Evolutionary conservation across 2,888 invertebrate genomes (phyloP), one percentile per base, ranked within the genome.

Genomic region (Leptinotarsa haldemani): DNA sequence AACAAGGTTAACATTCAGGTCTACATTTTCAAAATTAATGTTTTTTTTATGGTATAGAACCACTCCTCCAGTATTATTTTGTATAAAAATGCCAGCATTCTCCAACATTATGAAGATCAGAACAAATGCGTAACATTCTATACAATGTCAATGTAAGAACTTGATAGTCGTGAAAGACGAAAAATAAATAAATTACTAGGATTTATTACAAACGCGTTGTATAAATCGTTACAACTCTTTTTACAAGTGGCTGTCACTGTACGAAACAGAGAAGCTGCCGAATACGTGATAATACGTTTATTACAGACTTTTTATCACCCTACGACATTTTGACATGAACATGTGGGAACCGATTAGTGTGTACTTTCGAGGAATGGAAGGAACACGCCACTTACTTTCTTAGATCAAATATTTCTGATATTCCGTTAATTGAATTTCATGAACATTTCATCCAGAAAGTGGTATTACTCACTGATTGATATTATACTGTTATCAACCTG

Each of bases 251-350:
- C 47, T 16, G 67, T 64, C 64, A 50, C 58, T 46, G 73, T 50
- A 65, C 69, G 61, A 77, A 75, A 74, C 78, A 76, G 65, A 74
- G 77, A 74, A 79, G 78, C 79, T 69, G 64, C 73, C 74, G 73
- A 77, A 79, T 76, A 76, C 67, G 71, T 77, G 80, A 79, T 79
- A 78, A 80, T 77, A 79, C 73, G 74, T 78, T 77, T 79, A 81
- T 81, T 80, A 81, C 77, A 74, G 78, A 81, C 77, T 80, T 79
- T 80, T 82, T 80, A 82, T 78, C 82, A 78, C 77, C 73, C 70
- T 74, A 77, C 80, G 80, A 82, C 81, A 82, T 82, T 83, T 81
- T 82, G 82, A 82, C 82, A 81, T 70, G 76, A 73, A 71, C 76
- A 78, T 78, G 81, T 83, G 83, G 83, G 83, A 81, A 81, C 78